Evolutionary conservation across 2,888 invertebrate genomes (phyloP).

Genomic region (Caenorhabditis macrosperma): DNA sequence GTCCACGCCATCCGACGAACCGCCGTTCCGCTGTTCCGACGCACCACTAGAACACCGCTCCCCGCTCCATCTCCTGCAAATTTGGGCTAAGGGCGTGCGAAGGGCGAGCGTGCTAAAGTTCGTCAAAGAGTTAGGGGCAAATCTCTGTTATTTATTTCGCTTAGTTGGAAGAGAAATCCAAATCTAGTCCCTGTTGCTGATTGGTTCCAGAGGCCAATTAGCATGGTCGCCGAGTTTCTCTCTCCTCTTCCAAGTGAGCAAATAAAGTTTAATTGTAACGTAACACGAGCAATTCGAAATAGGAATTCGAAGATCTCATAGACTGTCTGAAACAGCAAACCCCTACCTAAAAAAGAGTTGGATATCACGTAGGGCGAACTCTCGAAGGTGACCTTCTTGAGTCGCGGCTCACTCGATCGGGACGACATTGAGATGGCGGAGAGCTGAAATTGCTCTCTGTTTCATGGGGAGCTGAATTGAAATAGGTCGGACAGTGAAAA

Average conservation of each 20-base stretch:
- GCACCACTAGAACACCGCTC: constrained; percentile 54
- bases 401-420: constrained; percentile 40
- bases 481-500: no score
- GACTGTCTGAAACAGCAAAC: no score
- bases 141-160: no score
- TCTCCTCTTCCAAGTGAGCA: no score
- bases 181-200: no score
- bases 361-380: constrained; percentile 58
- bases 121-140: background rate
- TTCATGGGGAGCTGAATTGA: background rate
- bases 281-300: no score
- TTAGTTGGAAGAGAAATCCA: no score
- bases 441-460: constrained; percentile 20
- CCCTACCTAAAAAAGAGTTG: constrained; percentile 64
- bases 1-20: constrained; percentile 34
- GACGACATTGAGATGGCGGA: constrained; percentile 43
- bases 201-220: no score
- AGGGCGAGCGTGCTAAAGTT: background rate
- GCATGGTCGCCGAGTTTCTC: no score
- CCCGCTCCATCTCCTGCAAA: constrained; percentile 62
- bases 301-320: no score
- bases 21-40: constrained; percentile 60
- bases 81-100: background rate
- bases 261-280: no score
- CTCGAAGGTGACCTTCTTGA: constrained; percentile 60